Percentiles rank a stretch among this genome's conserved stretches.
Evolutionary conservation across 2,113 vertebrate species (phyloP).

Genomic region (Octodon degus): DNA sequence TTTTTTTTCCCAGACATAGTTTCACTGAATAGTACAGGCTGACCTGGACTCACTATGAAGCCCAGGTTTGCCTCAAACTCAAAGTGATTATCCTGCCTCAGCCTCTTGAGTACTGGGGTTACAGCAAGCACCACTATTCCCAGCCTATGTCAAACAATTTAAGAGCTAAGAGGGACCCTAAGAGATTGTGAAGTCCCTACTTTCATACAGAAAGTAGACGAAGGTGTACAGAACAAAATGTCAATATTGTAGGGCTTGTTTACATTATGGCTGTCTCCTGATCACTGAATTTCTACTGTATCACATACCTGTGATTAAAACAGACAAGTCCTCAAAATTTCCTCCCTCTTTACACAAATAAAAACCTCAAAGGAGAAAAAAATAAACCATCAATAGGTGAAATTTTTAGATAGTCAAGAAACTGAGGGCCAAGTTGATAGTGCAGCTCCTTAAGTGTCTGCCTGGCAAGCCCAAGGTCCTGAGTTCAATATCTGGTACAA

Average conservation of each 20-base stretch:
- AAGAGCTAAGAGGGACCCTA: not conserved
- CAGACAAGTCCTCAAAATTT: not conserved
- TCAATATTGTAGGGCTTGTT: not conserved
- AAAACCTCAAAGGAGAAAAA: slow-evolving; percentile 11
- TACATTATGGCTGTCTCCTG: not conserved
- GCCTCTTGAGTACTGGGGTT: not conserved
- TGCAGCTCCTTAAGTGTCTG: too few relatives aligned
- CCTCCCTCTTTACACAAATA: slow-evolving; percentile 8
- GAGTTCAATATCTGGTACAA: too few relatives aligned
- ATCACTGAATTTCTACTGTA: not conserved
- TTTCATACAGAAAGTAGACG: slow-evolving; percentile 8
- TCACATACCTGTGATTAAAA: slow-evolving; percentile 26
- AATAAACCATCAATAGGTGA: not conserved
- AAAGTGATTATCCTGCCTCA: not conserved
- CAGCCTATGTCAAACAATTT: slow-evolving; percentile 15
- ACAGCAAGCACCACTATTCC: not conserved
- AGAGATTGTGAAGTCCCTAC: not conserved
- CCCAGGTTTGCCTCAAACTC: not conserved
- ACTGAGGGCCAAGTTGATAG: not conserved
- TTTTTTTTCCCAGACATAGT: not conserved
- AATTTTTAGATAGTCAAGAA: slow-evolving; percentile 35
- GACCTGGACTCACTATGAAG: too few relatives aligned
- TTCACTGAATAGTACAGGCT: not conserved
- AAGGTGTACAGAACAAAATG: not conserved
- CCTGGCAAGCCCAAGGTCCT: too few relatives aligned